Evolutionary conservation across 2,113 vertebrate genomes (phyloP).

Genomic region (Neotoma lepida): DNA sequence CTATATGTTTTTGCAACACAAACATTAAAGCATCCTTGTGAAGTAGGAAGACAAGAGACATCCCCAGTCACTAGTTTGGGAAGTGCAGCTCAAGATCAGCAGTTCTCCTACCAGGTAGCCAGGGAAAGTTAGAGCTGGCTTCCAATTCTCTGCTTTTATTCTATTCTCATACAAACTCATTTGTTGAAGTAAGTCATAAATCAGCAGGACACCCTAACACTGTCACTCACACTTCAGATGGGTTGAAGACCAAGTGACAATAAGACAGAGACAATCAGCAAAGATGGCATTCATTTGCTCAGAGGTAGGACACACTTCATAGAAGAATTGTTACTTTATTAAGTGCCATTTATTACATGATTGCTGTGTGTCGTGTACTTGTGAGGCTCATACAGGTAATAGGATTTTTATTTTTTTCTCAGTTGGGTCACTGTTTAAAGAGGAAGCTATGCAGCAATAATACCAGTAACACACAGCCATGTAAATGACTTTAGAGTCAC

Average conservation of each 20-base stretch:
- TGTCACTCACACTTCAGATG: too few species aligned
- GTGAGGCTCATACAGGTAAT: background rate
- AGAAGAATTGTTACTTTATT: conserved; percentile 15
- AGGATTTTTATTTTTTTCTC: background rate
- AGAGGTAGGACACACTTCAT: background rate
- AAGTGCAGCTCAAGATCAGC: background rate
- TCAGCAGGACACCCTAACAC: too few species aligned
- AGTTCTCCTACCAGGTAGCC: background rate
- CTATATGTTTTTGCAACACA: background rate
- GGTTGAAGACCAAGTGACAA: background rate
- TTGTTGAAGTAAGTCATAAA: background rate
- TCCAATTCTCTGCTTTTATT: background rate
- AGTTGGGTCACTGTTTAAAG: background rate
- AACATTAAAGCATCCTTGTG: background rate
- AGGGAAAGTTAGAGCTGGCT: background rate
- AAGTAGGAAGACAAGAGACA: background rate
- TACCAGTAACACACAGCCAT: too few species aligned
- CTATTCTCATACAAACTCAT: background rate
- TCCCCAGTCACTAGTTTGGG: background rate
- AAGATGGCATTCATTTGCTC: background rate
- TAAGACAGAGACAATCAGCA: background rate
- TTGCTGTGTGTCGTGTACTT: background rate
- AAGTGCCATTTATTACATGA: conserved; percentile 9
- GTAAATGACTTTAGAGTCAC: background rate
- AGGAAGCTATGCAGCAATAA: background rate